Evolutionary conservation across 2,797 vertebrate genomes (phyloP).

Genomic region (Acanthurus tractus): DNA sequence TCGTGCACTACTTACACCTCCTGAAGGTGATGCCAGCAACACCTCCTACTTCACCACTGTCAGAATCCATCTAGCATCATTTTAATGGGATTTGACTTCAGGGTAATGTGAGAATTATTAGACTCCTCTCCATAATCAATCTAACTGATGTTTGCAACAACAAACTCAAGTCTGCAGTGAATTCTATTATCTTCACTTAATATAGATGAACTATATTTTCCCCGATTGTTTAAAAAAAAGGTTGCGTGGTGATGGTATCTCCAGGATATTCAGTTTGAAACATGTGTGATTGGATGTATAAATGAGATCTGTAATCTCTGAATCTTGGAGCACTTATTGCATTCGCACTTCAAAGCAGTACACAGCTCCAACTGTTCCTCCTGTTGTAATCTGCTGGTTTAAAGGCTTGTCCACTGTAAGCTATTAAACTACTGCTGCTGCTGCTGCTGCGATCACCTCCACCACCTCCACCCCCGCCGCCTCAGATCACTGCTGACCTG

Average conservation of each 20-base stretch:
- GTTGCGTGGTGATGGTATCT: background rate
- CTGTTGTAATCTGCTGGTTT: slow-evolving; percentile 57
- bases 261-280: background rate
- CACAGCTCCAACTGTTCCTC: slow-evolving; percentile 34
- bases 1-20: slow-evolving; percentile 5
- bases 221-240: background rate
- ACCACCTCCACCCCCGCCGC: slow-evolving; percentile 9
- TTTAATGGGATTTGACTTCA: slow-evolving; percentile 34
- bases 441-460: slow-evolving; percentile 4
- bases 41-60: slow-evolving; percentile 4
- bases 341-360: slow-evolving; percentile 17
- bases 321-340: background rate
- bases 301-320: slow-evolving; percentile 16
- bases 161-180: background rate
- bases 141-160: slow-evolving; percentile 21
- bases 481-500: slow-evolving; percentile 69
- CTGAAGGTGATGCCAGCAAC: slow-evolving; percentile 12
- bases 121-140: slow-evolving; percentile 26
- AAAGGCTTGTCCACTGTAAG: slow-evolving; percentile 65
- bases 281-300: slow-evolving; percentile 5
- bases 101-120: slow-evolving; percentile 47
- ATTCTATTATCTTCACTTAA: background rate
- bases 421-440: slow-evolving; percentile 66
- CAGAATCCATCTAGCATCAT: slow-evolving; percentile 21
- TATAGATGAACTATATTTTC: background rate